Evolutionary conservation across 1,140 invertebrate genomes (phyloP).

Genomic region (Vollenhovia emeryi): DNA sequence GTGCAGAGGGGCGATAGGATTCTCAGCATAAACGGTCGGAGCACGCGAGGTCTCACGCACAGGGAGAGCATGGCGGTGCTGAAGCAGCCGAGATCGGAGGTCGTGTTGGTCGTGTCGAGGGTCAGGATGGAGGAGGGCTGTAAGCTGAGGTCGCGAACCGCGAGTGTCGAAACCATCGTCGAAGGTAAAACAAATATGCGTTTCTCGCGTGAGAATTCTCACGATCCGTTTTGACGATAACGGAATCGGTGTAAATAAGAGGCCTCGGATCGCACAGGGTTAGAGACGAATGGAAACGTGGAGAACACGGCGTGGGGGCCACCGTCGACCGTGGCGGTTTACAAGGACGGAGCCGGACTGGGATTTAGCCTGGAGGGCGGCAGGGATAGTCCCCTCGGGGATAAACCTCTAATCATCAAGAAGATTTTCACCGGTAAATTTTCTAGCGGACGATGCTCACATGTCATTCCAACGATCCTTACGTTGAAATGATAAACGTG

Average conservation of each 20-base stretch:
- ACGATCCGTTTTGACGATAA: background rate
- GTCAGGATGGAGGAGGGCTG: conserved; percentile 78
- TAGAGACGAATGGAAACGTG: conserved; percentile 73
- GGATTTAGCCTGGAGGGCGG: conserved; percentile 97
- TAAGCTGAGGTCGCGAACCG: conserved; percentile 73
- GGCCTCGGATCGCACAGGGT: conserved; percentile 65
- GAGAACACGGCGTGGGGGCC: conserved; percentile 80
- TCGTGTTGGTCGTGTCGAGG: conserved; percentile 89
- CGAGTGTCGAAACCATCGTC: conserved; percentile 80
- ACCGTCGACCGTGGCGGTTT: conserved; percentile 87
- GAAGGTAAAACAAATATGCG: conserved; percentile 72
- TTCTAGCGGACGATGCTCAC: background rate
- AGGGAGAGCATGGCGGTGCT: conserved; percentile 93
- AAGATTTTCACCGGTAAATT: conserved; percentile 95
- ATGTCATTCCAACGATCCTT: too few relatives aligned
- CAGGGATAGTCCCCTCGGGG: conserved; percentile 94
- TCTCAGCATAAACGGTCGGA: conserved; percentile 94
- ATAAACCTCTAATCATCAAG: conserved; percentile 94
- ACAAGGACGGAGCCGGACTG: conserved; percentile 95
- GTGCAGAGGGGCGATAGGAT: conserved; percentile 95
- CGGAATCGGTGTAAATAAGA: background rate
- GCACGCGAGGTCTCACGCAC: conserved; percentile 93
- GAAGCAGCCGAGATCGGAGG: conserved; percentile 90
- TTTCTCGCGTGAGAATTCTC: background rate
- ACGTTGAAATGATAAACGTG: background rate